Conservation (phyloP, 2,888 invertebrate genomes). For the Orgyia antiqua region DNA sequence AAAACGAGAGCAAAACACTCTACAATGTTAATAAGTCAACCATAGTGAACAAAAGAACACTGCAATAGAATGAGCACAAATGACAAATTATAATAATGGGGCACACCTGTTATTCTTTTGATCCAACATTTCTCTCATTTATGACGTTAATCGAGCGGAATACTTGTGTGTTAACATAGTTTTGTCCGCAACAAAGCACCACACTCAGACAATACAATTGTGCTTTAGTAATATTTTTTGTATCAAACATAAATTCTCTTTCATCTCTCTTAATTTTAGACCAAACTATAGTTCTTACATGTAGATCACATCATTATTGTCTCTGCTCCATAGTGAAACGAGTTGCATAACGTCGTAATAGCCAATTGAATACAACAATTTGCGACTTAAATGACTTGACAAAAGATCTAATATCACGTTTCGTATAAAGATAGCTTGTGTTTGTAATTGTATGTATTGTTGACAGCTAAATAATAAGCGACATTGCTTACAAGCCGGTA, state of each 20-base stretch:
- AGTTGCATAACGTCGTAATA: slow-evolving; percentile 34
- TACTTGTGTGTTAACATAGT: slow-evolving; percentile 66
- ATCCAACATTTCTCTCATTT: slow-evolving; percentile 77
- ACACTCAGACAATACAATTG: slow-evolving; percentile 61
- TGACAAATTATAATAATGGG: slow-evolving; percentile 75
- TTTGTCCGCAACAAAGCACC: slow-evolving; percentile 64
- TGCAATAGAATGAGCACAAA: slow-evolving; percentile 57
- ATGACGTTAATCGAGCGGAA: slow-evolving; percentile 74
- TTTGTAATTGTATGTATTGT: slow-evolving; percentile 43
- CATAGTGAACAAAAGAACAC: slow-evolving; percentile 47
- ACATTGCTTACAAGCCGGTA: slow-evolving; percentile 57
- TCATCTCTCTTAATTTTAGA: slow-evolving; percentile 76
- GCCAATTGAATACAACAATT: slow-evolving; percentile 16
- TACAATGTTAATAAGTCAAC: slow-evolving; percentile 47
- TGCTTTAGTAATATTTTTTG: slow-evolving; percentile 72
- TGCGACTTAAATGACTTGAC: slow-evolving; percentile 29
- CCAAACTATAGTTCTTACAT: slow-evolving; percentile 73
- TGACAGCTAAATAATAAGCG: slow-evolving; percentile 73
- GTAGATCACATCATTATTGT: slow-evolving; percentile 73
- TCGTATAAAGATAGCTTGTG: slow-evolving; percentile 24
- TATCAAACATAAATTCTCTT: slow-evolving; percentile 69
- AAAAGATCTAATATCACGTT: slow-evolving; percentile 26
- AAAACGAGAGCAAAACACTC: slow-evolving; percentile 31
- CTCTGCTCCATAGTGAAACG: slow-evolving; percentile 47
- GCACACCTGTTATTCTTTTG: slow-evolving; percentile 77